Base-by-base conservation (phyloP, 2,797 vertebrate genomes). In the Amphiprion clarkii region DNA sequence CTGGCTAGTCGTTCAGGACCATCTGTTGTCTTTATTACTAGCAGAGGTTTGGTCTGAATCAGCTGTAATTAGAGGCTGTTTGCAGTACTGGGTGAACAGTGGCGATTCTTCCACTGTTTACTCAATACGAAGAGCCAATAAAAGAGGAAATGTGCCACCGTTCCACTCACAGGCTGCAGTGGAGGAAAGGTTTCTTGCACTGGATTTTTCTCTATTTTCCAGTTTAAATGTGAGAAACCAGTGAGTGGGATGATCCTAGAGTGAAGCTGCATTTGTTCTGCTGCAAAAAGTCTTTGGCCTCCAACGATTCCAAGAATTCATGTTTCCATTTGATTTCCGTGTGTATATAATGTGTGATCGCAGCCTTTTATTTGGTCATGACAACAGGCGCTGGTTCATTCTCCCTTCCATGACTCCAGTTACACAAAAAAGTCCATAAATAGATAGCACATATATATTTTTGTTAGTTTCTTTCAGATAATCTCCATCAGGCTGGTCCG, bases 301-400 rank as follows among this genome's bases (percentile, higher is more conserved):
- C 54, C 21, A 23, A 10, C 23, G 21, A 72, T 36, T 78, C 14
- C 21, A 36, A 52, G 19, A 46, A 48, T 49, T 61, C 61, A 12
- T 76, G 31, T 42, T 66, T 60, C 70, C 62, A 1, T 31, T 17
- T 73, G 27, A 61, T 3, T 21, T 81, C 70, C 27, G 33, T 77
- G 56, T 84, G 52, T 54, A 61, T 72, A 69, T 61, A 66, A 53
- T 74, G 33, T 81, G 67, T 83, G 21, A 71, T 76, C 78, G 74
- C 73, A 59, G 65, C n/a, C 62, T 76, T 64, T 57, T 16, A 61
- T 21, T 33, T 55, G 21, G 25, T 61, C 23, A 39, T n/a, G 10
- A 25, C 42, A 52, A 68, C 49, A 70, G 31, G 67, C 19, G n/a
- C 59, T 73, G 55, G 39, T 69, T 78, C 33, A 61, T 56, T 79